Evolutionary conservation across 2,797 vertebrate genomes (phyloP).

Genomic region (Diceros bicornis): DNA sequence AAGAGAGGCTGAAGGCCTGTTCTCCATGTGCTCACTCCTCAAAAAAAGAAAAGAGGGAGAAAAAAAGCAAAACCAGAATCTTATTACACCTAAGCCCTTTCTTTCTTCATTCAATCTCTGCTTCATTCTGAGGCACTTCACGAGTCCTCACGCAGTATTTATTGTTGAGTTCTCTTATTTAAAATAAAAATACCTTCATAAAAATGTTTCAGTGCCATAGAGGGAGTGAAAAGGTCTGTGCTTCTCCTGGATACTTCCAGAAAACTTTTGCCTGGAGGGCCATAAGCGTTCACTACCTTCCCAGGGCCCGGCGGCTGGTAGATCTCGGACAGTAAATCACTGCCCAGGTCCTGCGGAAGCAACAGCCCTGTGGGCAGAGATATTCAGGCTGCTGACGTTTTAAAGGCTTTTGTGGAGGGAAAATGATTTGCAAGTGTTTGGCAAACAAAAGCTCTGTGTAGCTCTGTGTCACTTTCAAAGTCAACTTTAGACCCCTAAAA

Average conservation of each 20-base stretch:
- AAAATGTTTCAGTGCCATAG: background rate
- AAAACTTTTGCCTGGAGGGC: background rate
- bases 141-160: background rate
- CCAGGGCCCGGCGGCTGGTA: background rate
- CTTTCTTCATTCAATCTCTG: background rate
- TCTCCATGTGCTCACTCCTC: background rate
- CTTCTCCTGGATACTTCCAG: slow-evolving; percentile 46
- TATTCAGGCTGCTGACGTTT: slow-evolving; percentile 62
- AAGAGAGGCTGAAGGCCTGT: background rate
- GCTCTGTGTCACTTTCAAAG: slow-evolving; percentile 67
- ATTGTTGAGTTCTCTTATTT: slow-evolving; percentile 13
- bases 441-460: slow-evolving; percentile 80
- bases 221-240: background rate
- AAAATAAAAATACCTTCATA: slow-evolving; percentile 68
- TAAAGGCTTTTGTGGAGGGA: slow-evolving; percentile 65
- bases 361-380: background rate
- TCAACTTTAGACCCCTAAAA: slow-evolving; percentile 54
- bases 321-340: slow-evolving; percentile 66
- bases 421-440: slow-evolving; percentile 74
- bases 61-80: background rate
- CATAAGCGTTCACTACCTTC: slow-evolving; percentile 21
- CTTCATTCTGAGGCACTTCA: background rate
- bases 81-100: background rate
- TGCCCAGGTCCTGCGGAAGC: slow-evolving; percentile 25
- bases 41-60: background rate